phyloP scores from a whole-genome alignment of 2,888 invertebrate genomes.

The Chesias legatella region DNA sequence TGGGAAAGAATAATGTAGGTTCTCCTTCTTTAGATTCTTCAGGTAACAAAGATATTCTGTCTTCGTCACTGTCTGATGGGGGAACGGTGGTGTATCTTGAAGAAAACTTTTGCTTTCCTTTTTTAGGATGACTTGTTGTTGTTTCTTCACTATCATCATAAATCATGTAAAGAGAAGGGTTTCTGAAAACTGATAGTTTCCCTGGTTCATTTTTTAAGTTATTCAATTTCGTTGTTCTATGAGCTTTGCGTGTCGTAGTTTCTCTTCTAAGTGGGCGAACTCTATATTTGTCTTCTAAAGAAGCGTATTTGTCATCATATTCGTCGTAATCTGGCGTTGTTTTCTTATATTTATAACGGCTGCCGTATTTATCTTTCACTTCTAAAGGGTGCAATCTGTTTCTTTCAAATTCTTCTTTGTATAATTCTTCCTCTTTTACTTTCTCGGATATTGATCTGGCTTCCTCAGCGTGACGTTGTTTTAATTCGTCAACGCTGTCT shows the following conservation, averaged over 20 bases:
- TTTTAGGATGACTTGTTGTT: slow-evolving; percentile 18
- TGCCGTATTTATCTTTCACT: slow-evolving; percentile 44
- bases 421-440: slow-evolving; percentile 60
- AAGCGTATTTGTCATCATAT: slow-evolving; percentile 45
- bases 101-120: slow-evolving; percentile 35
- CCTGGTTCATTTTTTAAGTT: slow-evolving; percentile 38
- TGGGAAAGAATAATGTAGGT: slow-evolving; percentile 63
- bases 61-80: slow-evolving; percentile 32
- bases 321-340: slow-evolving; percentile 52
- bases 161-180: slow-evolving; percentile 53
- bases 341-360: slow-evolving; percentile 16
- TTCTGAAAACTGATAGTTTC: slow-evolving; percentile 63
- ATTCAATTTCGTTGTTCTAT: slow-evolving; percentile 30
- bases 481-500: slow-evolving; percentile 62
- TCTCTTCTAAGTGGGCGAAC: slow-evolving; percentile 30
- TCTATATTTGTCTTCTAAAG: slow-evolving; percentile 52
- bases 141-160: slow-evolving; percentile 46
- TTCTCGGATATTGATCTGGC: slow-evolving; percentile 59
- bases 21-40: slow-evolving; percentile 48
- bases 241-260: slow-evolving; percentile 26
- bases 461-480: slow-evolving; percentile 61
- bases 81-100: slow-evolving; percentile 33
- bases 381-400: slow-evolving; percentile 14
- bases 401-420: slow-evolving; percentile 46
- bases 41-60: slow-evolving; percentile 61